Base-by-base conservation (phyloP, 2,797 vertebrate genomes). In the Cryptoblepharus egeriae region DNA sequence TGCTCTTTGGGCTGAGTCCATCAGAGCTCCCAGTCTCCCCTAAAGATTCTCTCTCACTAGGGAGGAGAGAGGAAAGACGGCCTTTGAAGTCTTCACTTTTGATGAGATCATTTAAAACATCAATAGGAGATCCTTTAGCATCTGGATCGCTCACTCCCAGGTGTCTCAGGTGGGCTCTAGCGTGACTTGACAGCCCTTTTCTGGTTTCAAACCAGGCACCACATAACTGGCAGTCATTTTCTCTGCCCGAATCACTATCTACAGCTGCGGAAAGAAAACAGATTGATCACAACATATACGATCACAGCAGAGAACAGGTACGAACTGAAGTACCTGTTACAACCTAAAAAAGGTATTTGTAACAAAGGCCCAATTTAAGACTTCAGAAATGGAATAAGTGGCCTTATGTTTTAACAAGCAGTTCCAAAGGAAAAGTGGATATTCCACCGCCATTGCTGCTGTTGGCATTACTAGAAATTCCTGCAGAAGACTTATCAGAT, bases 201-300 rank as follows among this genome's bases (percentile, higher is more conserved):
- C 97, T 96, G 30, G 98, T 98, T 95, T 98, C 98, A 87, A 98
- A 98, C 97, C 98, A 98, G 88, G 97, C 98, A 42, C 97, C 98
- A 1, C 98, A 98, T 92, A 98, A 95, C 96, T 97, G 97, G 89
- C 97, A 98, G 85, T 97, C 97, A 69, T 97, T 97, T 95, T 98
- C 97, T 95, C 97, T 97, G 94, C 93, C 96, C 91, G 97, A 94
- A 88, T 98, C 97, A 90, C 96, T 95, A 87, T 98, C 97, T 93
- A 98, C 94, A 60, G 97, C 97, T 97, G 95, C 92, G 92, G 92
- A 89, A 87, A 94, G 88, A 93, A 83, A 93, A 94, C 89, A 95
- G 90, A 86, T 86, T 80, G 76, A 83, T 86, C 85, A 86, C 67
- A 86, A 86, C 63, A 76, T 60, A 75, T 83, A 83, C 75, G 45